These are phyloP conservation scores for Ormyrus labotus DNA, from an alignment of 2,888 invertebrate species.

Conservation along the genomic window DNA sequence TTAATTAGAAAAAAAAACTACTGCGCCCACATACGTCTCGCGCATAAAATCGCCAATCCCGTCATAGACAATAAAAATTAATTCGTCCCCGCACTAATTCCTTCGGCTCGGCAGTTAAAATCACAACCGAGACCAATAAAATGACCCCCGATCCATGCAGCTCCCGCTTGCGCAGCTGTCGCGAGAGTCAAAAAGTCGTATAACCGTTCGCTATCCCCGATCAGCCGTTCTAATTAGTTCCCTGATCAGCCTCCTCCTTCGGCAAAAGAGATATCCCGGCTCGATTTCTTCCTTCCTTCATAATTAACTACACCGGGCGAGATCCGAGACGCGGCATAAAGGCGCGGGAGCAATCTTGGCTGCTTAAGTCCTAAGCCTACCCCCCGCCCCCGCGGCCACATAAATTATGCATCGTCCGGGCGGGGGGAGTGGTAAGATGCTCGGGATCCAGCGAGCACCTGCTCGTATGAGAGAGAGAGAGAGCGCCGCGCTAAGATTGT, in stretches of 20 bases:
- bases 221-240: no score
- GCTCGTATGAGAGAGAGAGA: slow-evolving; percentile 65
- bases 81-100: no score
- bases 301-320: slow-evolving; percentile 35
- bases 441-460: slow-evolving; percentile 74
- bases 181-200: no score
- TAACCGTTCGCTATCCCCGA: no score
- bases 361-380: slow-evolving; percentile 73
- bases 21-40: no score
- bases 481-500: slow-evolving; percentile 47
- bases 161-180: no score
- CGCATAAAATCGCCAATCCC: no score
- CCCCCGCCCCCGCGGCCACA: slow-evolving; percentile 67
- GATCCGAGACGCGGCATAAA: background rate
- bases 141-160: no score
- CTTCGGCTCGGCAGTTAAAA: no score
- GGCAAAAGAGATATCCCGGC: background rate
- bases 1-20: no score
- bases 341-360: slow-evolving; percentile 44
- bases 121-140: no score
- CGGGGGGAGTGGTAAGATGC: slow-evolving; percentile 70
- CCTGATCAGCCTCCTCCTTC: background rate
- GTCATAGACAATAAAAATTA: no score
- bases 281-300: slow-evolving; percentile 54
- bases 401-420: slow-evolving; percentile 75